These are phyloP conservation scores for Eristalinus aeneus DNA, from an alignment of 2,888 invertebrate genomes.

Conservation along the genomic window DNA sequence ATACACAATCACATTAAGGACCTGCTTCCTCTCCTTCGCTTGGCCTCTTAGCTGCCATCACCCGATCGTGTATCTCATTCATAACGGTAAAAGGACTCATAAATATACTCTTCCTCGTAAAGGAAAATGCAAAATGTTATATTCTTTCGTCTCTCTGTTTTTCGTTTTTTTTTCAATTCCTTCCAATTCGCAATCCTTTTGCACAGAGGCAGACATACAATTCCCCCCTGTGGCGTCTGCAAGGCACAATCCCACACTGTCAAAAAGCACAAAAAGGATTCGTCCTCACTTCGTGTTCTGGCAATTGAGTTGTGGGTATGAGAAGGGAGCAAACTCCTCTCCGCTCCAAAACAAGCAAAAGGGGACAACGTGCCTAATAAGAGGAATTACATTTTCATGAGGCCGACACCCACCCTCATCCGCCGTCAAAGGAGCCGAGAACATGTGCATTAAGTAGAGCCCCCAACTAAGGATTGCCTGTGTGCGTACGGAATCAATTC, in stretches of 20 bases:
- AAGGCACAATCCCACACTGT: not conserved
- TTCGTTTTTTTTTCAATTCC: conserved; percentile 4
- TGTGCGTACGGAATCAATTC: conserved; percentile 41
- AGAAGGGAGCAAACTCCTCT: not conserved
- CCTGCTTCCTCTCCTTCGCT: not conserved
- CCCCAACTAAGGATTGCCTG: conserved; percentile 11
- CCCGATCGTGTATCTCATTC: not conserved
- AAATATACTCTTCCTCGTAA: conserved; percentile 9
- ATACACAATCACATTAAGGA: conserved; percentile 33
- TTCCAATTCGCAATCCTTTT: conserved; percentile 12
- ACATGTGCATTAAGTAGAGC: conserved; percentile 6
- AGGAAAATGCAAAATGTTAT: conserved; percentile 33
- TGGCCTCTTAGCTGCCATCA: not conserved
- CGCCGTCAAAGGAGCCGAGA: not conserved
- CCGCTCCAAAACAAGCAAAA: conserved; percentile 10
- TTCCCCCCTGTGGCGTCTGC: not conserved
- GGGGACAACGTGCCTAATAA: conserved; percentile 24
- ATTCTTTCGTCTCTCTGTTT: not conserved
- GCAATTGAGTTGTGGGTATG: conserved; percentile 8
- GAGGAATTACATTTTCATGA: conserved; percentile 30
- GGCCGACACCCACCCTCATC: not conserved
- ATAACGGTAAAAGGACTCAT: conserved; percentile 29
- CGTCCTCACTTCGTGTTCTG: not conserved
- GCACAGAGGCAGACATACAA: not conserved
- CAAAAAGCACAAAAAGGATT: not conserved